Conservation (phyloP, 2,113 vertebrate genomes). For the Genyomyrus donnyi region DNA sequence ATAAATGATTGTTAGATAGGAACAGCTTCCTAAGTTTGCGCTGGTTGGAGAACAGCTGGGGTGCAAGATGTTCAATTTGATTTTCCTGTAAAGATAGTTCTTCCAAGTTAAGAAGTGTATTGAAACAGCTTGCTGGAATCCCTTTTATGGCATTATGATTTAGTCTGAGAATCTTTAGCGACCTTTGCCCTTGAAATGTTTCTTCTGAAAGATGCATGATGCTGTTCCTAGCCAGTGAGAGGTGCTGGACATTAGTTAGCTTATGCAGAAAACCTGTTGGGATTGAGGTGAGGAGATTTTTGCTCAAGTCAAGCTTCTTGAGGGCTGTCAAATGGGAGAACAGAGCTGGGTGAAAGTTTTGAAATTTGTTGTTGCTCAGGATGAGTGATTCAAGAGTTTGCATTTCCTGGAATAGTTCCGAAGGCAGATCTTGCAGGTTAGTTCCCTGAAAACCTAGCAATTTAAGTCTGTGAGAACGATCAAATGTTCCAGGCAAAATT, state of each 20-base stretch:
- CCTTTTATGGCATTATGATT: constrained; percentile 71
- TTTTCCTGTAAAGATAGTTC: constrained; percentile 83
- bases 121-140: constrained; percentile 61
- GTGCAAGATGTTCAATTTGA: constrained; percentile 59
- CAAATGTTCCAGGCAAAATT: constrained; percentile 49
- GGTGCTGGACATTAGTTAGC: constrained; percentile 45
- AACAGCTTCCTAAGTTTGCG: constrained; percentile 73
- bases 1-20: constrained; percentile 75
- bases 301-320: constrained; percentile 7
- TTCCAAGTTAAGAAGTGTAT: constrained; percentile 65
- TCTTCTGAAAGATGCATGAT: constrained; percentile 55
- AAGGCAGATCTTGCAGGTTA: constrained; percentile 49
- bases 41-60: constrained; percentile 66
- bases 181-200: constrained; percentile 63
- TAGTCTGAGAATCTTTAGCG: constrained; percentile 68
- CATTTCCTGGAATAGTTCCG: constrained; percentile 65
- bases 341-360: neutral
- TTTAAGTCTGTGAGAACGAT: constrained; percentile 40
- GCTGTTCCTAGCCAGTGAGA: constrained; percentile 72
- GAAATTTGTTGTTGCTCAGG: constrained; percentile 16
- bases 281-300: constrained; percentile 8
- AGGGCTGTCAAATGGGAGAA: neutral
- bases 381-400: constrained; percentile 32
- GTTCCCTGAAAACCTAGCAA: constrained; percentile 36
- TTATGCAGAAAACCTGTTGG: neutral